Conservation (phyloP, 2,797 vertebrate species). For the Hippopotamyrus pictus region DNA sequence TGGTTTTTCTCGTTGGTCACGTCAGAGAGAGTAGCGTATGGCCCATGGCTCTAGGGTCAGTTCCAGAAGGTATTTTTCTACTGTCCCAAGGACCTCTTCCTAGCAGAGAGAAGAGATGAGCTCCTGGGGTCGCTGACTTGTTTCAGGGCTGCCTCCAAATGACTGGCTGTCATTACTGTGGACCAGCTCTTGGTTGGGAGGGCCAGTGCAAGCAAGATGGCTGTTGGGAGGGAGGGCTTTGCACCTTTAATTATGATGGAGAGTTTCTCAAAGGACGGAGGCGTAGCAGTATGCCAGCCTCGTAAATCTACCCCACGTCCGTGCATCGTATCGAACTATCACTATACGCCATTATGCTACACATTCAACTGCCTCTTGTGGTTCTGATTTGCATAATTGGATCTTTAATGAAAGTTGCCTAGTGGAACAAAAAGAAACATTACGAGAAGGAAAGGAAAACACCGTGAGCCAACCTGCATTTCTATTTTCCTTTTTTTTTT, state of each 20-base stretch:
- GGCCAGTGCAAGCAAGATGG: slow-evolving; percentile 56
- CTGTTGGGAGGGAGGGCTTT: slow-evolving; percentile 66
- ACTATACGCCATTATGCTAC: slow-evolving; percentile 78
- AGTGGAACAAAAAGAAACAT: slow-evolving; percentile 71
- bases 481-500: slow-evolving; percentile 11
- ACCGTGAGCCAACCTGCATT: slow-evolving; percentile 51
- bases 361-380: slow-evolving; percentile 80
- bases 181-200: slow-evolving; percentile 51
- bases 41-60: slow-evolving; percentile 35
- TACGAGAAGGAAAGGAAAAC: slow-evolving; percentile 49
- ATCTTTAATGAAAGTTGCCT: slow-evolving; percentile 88
- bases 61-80: neutral
- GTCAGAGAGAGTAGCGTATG: slow-evolving; percentile 59
- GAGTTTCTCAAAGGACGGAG: slow-evolving; percentile 79
- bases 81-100: slow-evolving; percentile 15
- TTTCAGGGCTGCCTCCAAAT: slow-evolving; percentile 38
- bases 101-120: slow-evolving; percentile 26
- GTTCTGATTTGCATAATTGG: slow-evolving; percentile 91
- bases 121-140: slow-evolving; percentile 30
- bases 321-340: slow-evolving; percentile 80
- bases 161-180: slow-evolving; percentile 19
- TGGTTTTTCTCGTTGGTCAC: slow-evolving; percentile 42
- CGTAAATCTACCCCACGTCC: slow-evolving; percentile 79
- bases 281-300: slow-evolving; percentile 81
- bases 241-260: slow-evolving; percentile 95